A percentile compares a stretch with the other conserved stretches of the same genome.
Evolutionary conservation across 1,140 invertebrate species (phyloP).

Genomic region (Holotrichia oblita): DNA sequence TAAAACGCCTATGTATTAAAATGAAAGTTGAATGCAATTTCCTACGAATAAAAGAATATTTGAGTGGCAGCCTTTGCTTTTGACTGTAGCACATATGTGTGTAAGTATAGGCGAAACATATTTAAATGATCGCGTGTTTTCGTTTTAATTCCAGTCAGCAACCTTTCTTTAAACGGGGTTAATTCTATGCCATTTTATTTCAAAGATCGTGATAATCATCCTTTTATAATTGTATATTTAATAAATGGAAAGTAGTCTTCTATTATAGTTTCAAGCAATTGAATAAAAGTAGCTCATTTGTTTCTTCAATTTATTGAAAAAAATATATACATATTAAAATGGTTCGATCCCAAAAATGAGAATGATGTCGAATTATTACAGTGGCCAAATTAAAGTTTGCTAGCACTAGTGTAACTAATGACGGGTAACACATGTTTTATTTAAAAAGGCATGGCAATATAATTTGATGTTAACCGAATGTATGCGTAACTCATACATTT

Average conservation of each 20-base stretch:
- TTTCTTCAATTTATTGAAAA: neutral
- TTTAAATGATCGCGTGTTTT: too few relatives aligned
- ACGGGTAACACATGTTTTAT: neutral
- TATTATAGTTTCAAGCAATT: too few relatives aligned
- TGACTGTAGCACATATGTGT: neutral
- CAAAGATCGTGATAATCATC: neutral
- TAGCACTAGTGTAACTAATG: neutral
- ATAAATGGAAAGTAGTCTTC: neutral
- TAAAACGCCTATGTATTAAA: neutral
- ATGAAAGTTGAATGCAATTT: neutral
- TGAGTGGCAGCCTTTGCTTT: neutral
- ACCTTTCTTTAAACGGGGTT: neutral
- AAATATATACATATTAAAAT: too few relatives aligned
- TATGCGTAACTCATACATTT: neutral
- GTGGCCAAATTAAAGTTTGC: too few relatives aligned
- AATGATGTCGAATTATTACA: too few relatives aligned
- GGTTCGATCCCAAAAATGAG: too few relatives aligned
- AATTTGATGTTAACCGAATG: neutral
- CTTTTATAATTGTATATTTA: neutral
- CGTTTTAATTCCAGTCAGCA: neutral
- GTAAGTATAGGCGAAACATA: neutral
- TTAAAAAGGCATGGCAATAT: neutral
- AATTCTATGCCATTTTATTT: constrained; percentile 6
- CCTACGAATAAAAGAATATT: constrained; percentile 4
- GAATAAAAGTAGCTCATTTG: neutral